Conservation (phyloP, 2,888 invertebrate genomes). For the Mimas tiliae region DNA sequence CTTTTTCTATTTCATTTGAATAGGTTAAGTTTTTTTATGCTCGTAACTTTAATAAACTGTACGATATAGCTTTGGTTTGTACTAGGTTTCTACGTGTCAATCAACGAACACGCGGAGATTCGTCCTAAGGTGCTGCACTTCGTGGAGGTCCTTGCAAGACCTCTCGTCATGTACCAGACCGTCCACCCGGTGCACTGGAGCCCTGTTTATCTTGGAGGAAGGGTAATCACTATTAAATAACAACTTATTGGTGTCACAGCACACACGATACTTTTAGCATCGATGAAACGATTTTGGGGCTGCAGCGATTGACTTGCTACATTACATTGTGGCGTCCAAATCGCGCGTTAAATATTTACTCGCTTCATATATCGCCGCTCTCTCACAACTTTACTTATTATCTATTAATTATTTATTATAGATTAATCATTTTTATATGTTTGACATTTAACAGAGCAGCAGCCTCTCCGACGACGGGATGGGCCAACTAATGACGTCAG, state of each 20-base stretch:
- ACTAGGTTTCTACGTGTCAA: constrained; percentile 94
- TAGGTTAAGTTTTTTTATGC: too few relatives aligned
- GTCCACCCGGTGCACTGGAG: constrained; percentile 98
- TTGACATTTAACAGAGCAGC: constrained; percentile 83
- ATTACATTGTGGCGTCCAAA: too few relatives aligned
- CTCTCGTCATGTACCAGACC: constrained; percentile 97
- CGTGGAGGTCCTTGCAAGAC: constrained; percentile 96
- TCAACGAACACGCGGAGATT: constrained; percentile 94
- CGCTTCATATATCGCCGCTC: too few relatives aligned
- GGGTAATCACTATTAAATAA: constrained; percentile 84
- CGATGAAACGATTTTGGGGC: too few relatives aligned
- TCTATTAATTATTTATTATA: too few relatives aligned
- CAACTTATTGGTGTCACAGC: background rate
- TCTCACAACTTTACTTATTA: background rate
- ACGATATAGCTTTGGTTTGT: background rate
- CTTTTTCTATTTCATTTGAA: background rate
- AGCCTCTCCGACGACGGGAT: constrained; percentile 87
- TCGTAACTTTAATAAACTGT: background rate
- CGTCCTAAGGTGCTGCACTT: constrained; percentile 97
- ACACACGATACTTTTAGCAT: too few relatives aligned
- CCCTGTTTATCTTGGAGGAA: constrained; percentile 93
- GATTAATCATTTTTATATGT: too few relatives aligned
- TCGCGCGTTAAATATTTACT: too few relatives aligned
- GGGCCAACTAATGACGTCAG: constrained; percentile 95
- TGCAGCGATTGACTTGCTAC: too few relatives aligned